These are phyloP conservation scores for Eurytoma adleriae DNA, from an alignment of 2,888 invertebrate genomes.

Conservation along the genomic window DNA sequence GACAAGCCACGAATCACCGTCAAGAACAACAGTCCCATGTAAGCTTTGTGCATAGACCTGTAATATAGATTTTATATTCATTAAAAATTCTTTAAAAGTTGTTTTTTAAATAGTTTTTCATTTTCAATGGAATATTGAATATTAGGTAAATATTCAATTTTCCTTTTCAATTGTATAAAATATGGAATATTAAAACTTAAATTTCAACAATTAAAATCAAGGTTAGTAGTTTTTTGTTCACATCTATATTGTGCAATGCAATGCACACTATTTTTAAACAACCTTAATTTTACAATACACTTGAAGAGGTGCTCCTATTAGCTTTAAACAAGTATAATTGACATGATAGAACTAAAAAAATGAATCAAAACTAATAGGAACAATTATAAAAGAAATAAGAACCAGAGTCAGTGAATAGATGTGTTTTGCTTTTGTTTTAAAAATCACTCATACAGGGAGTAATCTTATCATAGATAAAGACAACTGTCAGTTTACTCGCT, in stretches of 20 bases:
- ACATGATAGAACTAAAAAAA: too few relatives aligned
- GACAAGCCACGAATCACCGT: slow-evolving; percentile 75
- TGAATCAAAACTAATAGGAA: too few relatives aligned
- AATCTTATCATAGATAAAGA: slow-evolving; percentile 6
- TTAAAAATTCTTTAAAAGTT: slow-evolving; percentile 2
- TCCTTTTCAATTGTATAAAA: too few relatives aligned
- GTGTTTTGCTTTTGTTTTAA: not conserved
- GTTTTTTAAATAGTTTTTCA: not conserved
- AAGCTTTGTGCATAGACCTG: slow-evolving; percentile 74
- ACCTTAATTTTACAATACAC: too few relatives aligned
- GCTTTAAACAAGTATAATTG: too few relatives aligned
- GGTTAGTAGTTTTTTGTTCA: too few relatives aligned
- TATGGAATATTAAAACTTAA: too few relatives aligned
- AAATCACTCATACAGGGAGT: not conserved
- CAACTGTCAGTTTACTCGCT: not conserved
- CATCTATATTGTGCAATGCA: too few relatives aligned
- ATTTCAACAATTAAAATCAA: too few relatives aligned
- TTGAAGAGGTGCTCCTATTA: too few relatives aligned
- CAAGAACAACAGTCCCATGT: slow-evolving; percentile 73
- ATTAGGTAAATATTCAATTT: not conserved
- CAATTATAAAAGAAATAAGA: not conserved
- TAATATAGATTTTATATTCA: not conserved
- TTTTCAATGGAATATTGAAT: not conserved
- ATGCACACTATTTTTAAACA: too few relatives aligned
- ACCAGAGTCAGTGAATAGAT: too few relatives aligned